phyloP scores from a whole-genome alignment of 1,140 invertebrate genomes.

The Druon quercuslanigerum region DNA sequence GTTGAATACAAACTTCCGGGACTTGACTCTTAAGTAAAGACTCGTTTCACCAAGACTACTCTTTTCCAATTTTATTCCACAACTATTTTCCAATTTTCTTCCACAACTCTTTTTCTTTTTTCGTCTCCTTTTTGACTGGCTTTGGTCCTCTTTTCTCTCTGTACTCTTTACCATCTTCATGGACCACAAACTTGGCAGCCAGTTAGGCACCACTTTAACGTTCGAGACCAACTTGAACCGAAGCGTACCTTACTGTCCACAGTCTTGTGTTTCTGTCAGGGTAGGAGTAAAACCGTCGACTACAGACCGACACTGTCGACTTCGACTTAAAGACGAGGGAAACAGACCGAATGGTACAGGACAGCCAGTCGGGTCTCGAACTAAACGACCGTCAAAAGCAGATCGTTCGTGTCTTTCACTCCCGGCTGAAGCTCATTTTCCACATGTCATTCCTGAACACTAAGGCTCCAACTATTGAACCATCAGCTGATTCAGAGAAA shows the following conservation, averaged over 20 bases:
- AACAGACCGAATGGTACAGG: slow-evolving; percentile 43
- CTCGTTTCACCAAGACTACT: background rate
- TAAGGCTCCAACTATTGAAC: background rate
- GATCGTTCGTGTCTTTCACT: slow-evolving; percentile 46
- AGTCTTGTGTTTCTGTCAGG: slow-evolving; percentile 61
- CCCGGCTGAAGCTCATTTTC: slow-evolving; percentile 46
- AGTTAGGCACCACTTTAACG: slow-evolving; percentile 20
- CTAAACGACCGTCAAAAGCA: slow-evolving; percentile 66
- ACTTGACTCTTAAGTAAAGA: no score
- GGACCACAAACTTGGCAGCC: slow-evolving; percentile 36
- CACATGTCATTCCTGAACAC: slow-evolving; percentile 23
- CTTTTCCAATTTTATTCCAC: background rate
- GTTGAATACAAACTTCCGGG: no score
- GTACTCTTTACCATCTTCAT: slow-evolving; percentile 19
- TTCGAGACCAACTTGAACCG: slow-evolving; percentile 33
- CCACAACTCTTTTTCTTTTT: background rate
- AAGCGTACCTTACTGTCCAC: slow-evolving; percentile 47
- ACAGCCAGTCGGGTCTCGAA: slow-evolving; percentile 43
- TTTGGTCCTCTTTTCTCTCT: background rate
- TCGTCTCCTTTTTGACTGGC: slow-evolving; percentile 10
- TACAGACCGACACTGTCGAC: slow-evolving; percentile 57
- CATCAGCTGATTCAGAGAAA: background rate
- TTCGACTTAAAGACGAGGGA: slow-evolving; percentile 49
- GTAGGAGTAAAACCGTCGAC: slow-evolving; percentile 57
- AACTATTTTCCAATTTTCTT: background rate